phyloP scores from a whole-genome alignment of 2,113 vertebrate genomes.

The Xyrauchen texanus region DNA sequence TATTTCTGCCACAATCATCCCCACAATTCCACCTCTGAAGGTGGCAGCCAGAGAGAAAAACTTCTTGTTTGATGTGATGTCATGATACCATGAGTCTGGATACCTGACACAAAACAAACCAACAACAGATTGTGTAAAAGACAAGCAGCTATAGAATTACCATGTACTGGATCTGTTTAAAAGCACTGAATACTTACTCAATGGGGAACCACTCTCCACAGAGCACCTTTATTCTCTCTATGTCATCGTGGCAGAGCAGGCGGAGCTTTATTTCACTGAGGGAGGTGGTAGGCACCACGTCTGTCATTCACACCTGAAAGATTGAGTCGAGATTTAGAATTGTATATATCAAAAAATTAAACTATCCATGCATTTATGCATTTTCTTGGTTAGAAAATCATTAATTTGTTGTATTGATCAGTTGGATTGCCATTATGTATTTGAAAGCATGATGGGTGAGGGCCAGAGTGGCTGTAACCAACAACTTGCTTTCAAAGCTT shows the following conservation, averaged over 20 bases:
- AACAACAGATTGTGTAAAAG: neutral
- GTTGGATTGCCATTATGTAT: neutral
- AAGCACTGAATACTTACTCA: conserved; percentile 78
- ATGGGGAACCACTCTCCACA: conserved; percentile 98
- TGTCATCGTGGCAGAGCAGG: conserved; percentile 98
- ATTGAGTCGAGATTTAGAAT: neutral
- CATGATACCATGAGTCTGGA: conserved; percentile 99
- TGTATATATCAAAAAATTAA: neutral
- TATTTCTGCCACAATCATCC: conserved; percentile 99
- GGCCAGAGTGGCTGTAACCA: neutral
- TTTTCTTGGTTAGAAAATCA: neutral
- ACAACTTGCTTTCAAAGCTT: conserved; percentile 12
- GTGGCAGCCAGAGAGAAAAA: conserved; percentile 98
- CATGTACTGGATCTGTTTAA: neutral
- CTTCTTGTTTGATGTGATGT: conserved; percentile 99
- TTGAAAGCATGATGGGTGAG: neutral
- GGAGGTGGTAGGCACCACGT: conserved; percentile 89
- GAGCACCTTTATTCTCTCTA: conserved; percentile 95
- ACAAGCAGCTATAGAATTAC: no score
- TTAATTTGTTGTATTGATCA: neutral
- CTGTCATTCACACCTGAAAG: conserved; percentile 96
- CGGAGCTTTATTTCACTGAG: conserved; percentile 95
- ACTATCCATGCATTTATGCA: neutral
- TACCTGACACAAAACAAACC: conserved; percentile 75
- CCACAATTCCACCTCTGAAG: conserved; percentile 91